Conservation (phyloP, 2,113 vertebrate species). For the Stegostoma tigrinum region DNA sequence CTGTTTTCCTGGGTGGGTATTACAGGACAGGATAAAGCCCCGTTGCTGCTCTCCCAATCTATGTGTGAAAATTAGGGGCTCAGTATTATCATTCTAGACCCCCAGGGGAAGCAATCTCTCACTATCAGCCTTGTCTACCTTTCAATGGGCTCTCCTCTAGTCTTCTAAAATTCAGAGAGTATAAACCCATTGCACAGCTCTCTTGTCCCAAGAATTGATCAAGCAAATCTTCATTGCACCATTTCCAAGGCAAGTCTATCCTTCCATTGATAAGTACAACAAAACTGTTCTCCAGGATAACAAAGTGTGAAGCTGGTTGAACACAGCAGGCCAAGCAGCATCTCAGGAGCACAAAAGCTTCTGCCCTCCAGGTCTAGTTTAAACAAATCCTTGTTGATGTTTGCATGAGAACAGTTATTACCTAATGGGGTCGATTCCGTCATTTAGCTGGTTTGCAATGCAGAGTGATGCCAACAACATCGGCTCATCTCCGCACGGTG, state of each 20-base stretch:
- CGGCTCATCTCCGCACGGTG: no score
- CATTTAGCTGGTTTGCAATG: no score
- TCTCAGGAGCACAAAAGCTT: no score
- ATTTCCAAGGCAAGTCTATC: not conserved
- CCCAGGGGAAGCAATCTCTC: not conserved
- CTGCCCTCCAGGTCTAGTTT: not conserved
- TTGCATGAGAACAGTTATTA: not conserved
- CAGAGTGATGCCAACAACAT: no score
- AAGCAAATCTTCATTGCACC: not conserved
- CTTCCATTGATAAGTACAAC: not conserved
- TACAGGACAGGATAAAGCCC: no score
- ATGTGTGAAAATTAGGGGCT: not conserved
- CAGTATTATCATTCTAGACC: not conserved
- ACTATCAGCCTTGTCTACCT: not conserved
- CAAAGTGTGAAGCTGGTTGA: no score
- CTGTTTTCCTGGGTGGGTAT: no score
- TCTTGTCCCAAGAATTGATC: not conserved
- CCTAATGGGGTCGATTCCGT: no score
- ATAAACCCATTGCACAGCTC: not conserved
- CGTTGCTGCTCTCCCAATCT: no score
- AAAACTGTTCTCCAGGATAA: not conserved
- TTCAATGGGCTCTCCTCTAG: not conserved
- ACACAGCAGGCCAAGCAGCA: no score
- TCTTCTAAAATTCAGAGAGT: not conserved
- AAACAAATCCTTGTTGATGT: not conserved